These are phyloP conservation scores for Siniperca chuatsi DNA, from an alignment of 2,113 vertebrate species.

Conservation along the genomic window DNA sequence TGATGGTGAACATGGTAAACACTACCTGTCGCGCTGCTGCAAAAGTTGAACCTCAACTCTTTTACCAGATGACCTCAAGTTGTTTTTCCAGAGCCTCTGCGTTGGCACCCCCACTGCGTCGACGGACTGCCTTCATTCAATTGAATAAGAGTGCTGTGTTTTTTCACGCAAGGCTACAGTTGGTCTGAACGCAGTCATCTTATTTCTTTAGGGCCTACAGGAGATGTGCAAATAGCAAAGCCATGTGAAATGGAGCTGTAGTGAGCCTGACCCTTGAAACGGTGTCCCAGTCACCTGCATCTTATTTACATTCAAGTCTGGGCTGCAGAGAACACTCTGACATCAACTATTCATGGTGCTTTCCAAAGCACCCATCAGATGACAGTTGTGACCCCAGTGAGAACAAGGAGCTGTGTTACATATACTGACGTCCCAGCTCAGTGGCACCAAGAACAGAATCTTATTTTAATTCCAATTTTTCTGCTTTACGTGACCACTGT, in stretches of 20 bases:
- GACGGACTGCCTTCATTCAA: not conserved
- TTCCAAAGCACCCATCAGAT: constrained; percentile 66
- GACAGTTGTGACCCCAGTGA: constrained; percentile 46
- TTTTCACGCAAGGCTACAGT: not conserved
- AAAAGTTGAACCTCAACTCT: not conserved
- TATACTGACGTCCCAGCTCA: not conserved
- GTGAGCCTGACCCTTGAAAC: constrained; percentile 68
- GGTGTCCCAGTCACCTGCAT: constrained; percentile 61
- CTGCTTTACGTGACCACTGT: not conserved
- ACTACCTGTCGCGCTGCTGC: not conserved
- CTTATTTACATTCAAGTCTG: constrained; percentile 75
- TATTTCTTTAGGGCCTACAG: not conserved
- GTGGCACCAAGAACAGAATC: constrained; percentile 4
- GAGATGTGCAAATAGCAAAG: constrained; percentile 14
- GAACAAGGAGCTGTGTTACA: constrained; percentile 47
- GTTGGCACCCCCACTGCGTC: not conserved
- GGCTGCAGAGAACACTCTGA: constrained; percentile 56
- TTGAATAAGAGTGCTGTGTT: not conserved
- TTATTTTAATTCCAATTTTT: constrained; percentile 30
- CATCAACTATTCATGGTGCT: constrained; percentile 81
- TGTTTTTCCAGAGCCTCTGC: not conserved
- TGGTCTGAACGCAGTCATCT: not conserved
- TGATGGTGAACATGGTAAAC: not conserved
- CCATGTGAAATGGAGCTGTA: constrained; percentile 50
- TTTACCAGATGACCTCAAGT: not conserved